Percentiles rank a stretch among this genome's conserved stretches.
phyloP scores from a whole-genome alignment of 2,113 vertebrate genomes.

The Sinosuthora webbiana region DNA sequence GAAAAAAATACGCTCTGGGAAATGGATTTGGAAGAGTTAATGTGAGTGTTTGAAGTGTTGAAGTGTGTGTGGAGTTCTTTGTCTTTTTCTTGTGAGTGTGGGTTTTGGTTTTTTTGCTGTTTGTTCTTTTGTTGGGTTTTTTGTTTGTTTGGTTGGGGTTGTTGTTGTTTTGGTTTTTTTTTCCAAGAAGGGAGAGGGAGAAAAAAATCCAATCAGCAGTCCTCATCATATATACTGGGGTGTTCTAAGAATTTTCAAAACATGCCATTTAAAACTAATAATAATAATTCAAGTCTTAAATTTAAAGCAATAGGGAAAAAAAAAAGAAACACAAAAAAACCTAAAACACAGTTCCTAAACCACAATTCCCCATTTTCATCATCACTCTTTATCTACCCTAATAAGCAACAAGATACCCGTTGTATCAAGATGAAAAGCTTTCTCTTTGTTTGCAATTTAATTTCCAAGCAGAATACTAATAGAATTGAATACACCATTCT shows the following conservation, averaged over 20 bases:
- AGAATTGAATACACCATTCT: neutral
- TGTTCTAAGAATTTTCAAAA: neutral
- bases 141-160: neutral
- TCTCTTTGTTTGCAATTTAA: neutral
- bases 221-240: neutral
- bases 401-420: neutral
- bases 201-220: neutral
- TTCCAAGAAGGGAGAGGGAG: rapidly evolving
- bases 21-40: neutral
- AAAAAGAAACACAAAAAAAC: rapidly evolving
- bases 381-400: neutral
- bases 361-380: neutral
- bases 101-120: neutral
- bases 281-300: neutral
- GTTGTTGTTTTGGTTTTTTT: neutral
- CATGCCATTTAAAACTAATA: neutral
- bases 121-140: neutral
- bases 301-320: neutral
- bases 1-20: neutral
- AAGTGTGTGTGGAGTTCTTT: neutral
- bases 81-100: neutral
- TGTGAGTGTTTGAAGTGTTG: neutral
- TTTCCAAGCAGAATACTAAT: neutral
- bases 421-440: neutral
- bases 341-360: neutral